Base-by-base conservation (phyloP, 30 jellyfish, hydroid and myxozoan species). In the Aurelia sp. region DNA sequence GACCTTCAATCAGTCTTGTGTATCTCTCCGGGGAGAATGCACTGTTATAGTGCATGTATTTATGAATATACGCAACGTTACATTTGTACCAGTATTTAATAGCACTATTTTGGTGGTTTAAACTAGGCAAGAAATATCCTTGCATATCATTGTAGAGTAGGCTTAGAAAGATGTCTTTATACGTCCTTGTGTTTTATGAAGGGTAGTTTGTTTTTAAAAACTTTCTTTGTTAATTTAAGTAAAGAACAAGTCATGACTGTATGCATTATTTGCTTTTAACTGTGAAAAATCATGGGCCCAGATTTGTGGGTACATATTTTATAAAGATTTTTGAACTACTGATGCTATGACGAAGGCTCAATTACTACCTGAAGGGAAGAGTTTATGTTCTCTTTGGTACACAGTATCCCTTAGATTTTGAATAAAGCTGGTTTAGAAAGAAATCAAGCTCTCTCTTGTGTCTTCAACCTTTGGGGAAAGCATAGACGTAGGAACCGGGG, bases 61-160 rank as follows among this genome's bases (percentile, higher is more conserved):
- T 79, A 79, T 79, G 89, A 79, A 62, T 63, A 53, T 79, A 79
- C 80, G 65, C 80, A 79, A 62, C 80, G 59, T 74, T 76, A 79
- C 89, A 79, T 79, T 79, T 79, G 89, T 79, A 79, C 89, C 80
- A 35, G 80, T 79, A 79, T 79, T 79, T 79, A 79, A 79, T 79
- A 66, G 44, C 89, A 79, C 73, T 63, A 58, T 79, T 62, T 79
- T 79, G 89, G 89, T 79, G 73, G 53, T 79, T 48, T 47, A 16
- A 41, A 61, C 30, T 65, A 79, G 80, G 59, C 89, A 79, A 48
- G 89, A 79, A 55, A 48, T 40, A 63, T 17, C 65, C 89, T 79
- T 79, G 89, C 89, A 47, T 79, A 63, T 63, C 33, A 51, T 79
- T 79, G 79, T 63, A 79, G 60, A 63, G 20, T 79, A 79, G 89